Evolutionary conservation across 2,113 vertebrate species (phyloP).

Genomic region (Oncorhynchus nerka): DNA sequence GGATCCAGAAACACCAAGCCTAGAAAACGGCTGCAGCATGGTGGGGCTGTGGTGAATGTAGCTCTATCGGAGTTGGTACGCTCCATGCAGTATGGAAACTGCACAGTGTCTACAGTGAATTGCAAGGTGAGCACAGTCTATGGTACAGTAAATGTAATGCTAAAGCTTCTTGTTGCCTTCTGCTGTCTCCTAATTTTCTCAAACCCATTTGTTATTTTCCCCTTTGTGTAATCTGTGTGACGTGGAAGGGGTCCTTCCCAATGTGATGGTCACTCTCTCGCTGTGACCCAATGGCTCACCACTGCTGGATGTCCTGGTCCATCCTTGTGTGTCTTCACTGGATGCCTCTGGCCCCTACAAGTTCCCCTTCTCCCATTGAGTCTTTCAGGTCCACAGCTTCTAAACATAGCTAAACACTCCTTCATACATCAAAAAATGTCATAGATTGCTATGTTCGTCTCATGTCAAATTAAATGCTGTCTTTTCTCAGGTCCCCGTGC

Average conservation of each 20-base stretch:
- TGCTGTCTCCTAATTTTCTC: conserved; percentile 2
- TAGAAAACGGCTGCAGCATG: conserved; percentile 85
- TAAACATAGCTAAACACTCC: background rate
- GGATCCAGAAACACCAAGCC: conserved; percentile 81
- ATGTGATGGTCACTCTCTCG: conserved; percentile 83
- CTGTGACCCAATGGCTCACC: conserved; percentile 89
- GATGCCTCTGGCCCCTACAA: conserved; percentile 90
- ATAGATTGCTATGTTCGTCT: background rate
- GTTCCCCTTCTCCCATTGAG: conserved; percentile 89
- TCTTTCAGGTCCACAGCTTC: conserved; percentile 67
- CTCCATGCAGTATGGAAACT: conserved; percentile 87
- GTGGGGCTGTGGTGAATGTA: conserved; percentile 84
- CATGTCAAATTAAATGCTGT: background rate
- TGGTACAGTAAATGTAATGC: background rate
- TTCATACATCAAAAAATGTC: background rate
- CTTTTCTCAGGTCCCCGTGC: conserved; percentile 84
- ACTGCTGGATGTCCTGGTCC: conserved; percentile 88
- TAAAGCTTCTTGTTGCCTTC: conserved; percentile 1
- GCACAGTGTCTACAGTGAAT: conserved; percentile 84
- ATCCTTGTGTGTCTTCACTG: conserved; percentile 88
- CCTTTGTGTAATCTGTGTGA: conserved; percentile 78
- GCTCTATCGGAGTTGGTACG: conserved; percentile 85
- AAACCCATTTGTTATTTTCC: background rate
- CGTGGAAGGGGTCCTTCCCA: conserved; percentile 87
- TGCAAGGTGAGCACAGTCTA: conserved; percentile 81